Conservation (phyloP, 2,113 vertebrate genomes). For the Laticauda laticaudata region DNA sequence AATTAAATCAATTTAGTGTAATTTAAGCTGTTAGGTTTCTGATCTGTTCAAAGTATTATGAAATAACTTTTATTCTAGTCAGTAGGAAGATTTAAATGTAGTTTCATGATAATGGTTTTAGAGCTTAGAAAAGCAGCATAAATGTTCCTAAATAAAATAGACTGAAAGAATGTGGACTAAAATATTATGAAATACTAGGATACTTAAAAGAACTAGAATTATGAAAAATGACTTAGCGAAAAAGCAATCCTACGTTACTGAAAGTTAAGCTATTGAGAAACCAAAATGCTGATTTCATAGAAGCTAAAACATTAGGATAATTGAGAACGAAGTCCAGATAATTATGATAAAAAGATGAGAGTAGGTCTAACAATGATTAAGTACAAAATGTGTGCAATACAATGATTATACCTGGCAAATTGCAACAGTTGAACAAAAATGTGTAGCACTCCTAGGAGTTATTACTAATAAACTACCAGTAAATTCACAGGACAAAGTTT, state of each 20-base stretch:
- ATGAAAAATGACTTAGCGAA: background rate
- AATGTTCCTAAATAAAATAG: background rate
- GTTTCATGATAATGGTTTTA: background rate
- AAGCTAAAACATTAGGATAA: background rate
- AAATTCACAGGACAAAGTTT: background rate
- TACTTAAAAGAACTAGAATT: background rate
- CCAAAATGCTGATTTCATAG: background rate
- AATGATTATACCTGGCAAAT: background rate
- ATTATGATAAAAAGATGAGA: background rate
- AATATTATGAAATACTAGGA: background rate
- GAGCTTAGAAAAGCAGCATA: background rate
- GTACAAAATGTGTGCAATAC: background rate
- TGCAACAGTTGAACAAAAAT: background rate
- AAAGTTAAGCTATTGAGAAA: background rate
- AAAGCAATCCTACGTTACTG: background rate
- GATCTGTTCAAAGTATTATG: background rate
- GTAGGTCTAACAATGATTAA: background rate
- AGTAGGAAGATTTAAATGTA: background rate
- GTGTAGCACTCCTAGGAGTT: background rate
- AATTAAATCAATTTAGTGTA: background rate
- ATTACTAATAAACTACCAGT: background rate
- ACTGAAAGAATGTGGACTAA: background rate
- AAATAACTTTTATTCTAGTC: background rate
- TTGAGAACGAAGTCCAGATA: background rate
- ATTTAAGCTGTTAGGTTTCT: background rate